Evolutionary conservation across 2,888 invertebrate genomes (phyloP).

Genomic region (Phasia obesa): DNA sequence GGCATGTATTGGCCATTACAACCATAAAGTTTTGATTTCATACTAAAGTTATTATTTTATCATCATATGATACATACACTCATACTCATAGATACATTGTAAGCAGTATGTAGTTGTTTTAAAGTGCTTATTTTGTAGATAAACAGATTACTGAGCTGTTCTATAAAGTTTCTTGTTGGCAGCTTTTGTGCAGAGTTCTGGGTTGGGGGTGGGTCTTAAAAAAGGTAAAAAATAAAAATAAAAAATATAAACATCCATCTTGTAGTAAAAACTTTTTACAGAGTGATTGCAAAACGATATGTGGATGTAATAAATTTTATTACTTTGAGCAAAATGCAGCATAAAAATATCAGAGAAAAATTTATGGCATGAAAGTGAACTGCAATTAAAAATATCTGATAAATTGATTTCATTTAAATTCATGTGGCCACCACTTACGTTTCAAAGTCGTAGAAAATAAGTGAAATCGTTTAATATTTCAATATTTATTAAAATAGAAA

Average conservation of each 20-base stretch:
- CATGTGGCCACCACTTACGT: conserved; percentile 27
- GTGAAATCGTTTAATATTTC: conserved; percentile 2
- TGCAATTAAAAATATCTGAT: conserved; percentile 63
- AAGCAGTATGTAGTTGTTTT: conserved; percentile 45
- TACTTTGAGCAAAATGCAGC: conserved; percentile 29
- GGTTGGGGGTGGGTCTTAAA: too few relatives aligned
- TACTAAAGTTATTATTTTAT: conserved; percentile 66
- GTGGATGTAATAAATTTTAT: conserved; percentile 64
- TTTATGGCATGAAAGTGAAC: conserved; percentile 22
- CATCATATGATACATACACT: background rate
- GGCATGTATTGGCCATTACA: conserved; percentile 39
- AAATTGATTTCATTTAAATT: conserved; percentile 58
- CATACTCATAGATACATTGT: background rate
- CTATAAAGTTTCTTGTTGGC: conserved; percentile 47
- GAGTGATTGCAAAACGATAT: conserved; percentile 52
- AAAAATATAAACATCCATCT: background rate
- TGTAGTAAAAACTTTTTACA: conserved; percentile 42
- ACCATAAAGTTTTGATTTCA: conserved; percentile 69
- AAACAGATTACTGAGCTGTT: conserved; percentile 69
- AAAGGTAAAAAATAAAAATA: background rate
- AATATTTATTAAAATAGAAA: too few relatives aligned
- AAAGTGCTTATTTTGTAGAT: conserved; percentile 72
- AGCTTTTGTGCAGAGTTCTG: conserved; percentile 21
- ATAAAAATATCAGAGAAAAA: conserved; percentile 18
- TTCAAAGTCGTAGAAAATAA: conserved; percentile 21